Conservation (phyloP, 2,113 vertebrate species). For the Austrofundulus limnaeus region DNA sequence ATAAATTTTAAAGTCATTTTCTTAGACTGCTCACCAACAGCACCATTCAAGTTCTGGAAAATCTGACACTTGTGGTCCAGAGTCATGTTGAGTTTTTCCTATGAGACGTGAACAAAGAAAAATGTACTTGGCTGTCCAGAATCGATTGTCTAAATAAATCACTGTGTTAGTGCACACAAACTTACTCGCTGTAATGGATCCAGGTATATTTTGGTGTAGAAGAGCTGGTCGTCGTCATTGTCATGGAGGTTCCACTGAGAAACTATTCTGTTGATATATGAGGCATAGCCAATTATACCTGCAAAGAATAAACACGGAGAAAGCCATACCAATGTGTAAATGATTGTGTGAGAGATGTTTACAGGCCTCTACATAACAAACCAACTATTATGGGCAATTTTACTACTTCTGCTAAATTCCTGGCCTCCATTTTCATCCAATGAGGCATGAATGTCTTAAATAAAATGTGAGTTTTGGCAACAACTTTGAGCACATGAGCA, state of each 20-base stretch:
- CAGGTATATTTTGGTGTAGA: constrained; percentile 96
- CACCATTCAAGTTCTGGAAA: constrained; percentile 95
- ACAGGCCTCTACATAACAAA: constrained; percentile 31
- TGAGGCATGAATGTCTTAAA: constrained; percentile 15
- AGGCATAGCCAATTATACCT: constrained; percentile 94
- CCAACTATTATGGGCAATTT: constrained; percentile 44
- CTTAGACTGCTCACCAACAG: constrained; percentile 84
- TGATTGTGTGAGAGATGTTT: constrained; percentile 43
- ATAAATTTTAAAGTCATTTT: not conserved
- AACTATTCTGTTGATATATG: constrained; percentile 84
- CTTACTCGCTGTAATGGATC: constrained; percentile 85
- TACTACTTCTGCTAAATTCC: constrained; percentile 18
- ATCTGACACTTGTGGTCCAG: constrained; percentile 95
- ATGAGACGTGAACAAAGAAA: constrained; percentile 49
- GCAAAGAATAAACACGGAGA: constrained; percentile 60
- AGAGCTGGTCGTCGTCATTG: constrained; percentile 97
- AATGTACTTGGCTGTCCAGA: not conserved
- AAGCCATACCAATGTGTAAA: constrained; percentile 35
- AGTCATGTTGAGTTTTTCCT: constrained; percentile 91
- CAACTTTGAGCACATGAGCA: constrained; percentile 34
- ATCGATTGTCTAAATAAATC: constrained; percentile 6
- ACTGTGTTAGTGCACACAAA: not conserved
- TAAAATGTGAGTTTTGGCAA: constrained; percentile 54
- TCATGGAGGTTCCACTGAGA: constrained; percentile 94
- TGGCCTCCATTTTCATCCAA: constrained; percentile 1